phyloP scores from a whole-genome alignment of 2,888 invertebrate species.

The Ectemnius cavifrons region DNA sequence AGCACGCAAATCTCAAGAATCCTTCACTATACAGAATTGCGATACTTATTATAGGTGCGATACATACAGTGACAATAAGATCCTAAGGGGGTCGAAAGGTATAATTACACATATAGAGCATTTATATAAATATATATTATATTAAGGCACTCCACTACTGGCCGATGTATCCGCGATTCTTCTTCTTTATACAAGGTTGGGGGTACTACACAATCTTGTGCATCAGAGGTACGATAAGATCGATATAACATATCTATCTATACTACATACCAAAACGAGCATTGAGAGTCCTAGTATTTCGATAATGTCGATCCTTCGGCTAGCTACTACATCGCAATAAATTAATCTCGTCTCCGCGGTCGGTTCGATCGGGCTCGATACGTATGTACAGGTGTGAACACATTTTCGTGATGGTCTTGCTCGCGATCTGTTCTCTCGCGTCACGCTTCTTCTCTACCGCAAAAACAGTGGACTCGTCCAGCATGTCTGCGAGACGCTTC shows the following conservation, averaged over 20 bases:
- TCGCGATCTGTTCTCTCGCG: background rate
- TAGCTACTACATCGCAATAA: slow-evolving; percentile 65
- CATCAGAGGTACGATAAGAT: slow-evolving; percentile 1
- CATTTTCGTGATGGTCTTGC: slow-evolving; percentile 54
- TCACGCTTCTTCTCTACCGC: background rate
- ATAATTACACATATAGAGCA: slow-evolving; percentile 56
- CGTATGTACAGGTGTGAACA: slow-evolving; percentile 72
- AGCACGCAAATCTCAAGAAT: background rate
- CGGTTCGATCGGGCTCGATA: slow-evolving; percentile 45
- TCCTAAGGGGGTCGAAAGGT: slow-evolving; percentile 26
- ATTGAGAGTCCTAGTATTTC: background rate
- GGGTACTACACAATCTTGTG: background rate
- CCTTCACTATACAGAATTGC: slow-evolving; percentile 42
- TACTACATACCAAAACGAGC: background rate
- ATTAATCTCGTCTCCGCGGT: slow-evolving; percentile 58
- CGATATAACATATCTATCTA: slow-evolving; percentile 8
- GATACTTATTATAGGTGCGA: slow-evolving; percentile 20
- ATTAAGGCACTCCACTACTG: slow-evolving; percentile 73
- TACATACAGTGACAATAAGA: slow-evolving; percentile 10
- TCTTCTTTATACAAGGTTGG: slow-evolving; percentile 46
- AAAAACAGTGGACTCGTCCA: no score
- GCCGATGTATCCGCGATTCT: slow-evolving; percentile 67
- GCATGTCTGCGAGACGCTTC: no score
- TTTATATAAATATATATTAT: slow-evolving; percentile 68
- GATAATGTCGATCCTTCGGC: slow-evolving; percentile 48